phyloP scores from a whole-genome alignment of 2,797 vertebrate species.

The Enteromius anoplus region DNA sequence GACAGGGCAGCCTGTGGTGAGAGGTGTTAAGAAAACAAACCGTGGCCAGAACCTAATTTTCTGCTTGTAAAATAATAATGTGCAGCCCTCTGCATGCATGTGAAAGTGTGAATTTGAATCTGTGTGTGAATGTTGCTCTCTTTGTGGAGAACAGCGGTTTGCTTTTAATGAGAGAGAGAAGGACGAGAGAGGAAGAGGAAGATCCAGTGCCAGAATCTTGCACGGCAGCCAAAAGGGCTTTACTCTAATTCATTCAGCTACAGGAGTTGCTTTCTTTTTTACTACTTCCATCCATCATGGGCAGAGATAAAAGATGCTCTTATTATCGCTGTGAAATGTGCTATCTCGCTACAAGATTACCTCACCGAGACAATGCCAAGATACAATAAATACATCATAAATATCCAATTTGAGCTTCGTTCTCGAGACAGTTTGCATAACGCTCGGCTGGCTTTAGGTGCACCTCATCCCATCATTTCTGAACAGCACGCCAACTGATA shows the following conservation, averaged over 20 bases:
- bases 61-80: slow-evolving; percentile 37
- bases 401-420: slow-evolving; percentile 41
- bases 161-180: slow-evolving; percentile 41
- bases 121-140: slow-evolving; percentile 32
- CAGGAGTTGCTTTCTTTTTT: slow-evolving; percentile 56
- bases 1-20: slow-evolving; percentile 36
- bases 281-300: slow-evolving; percentile 65
- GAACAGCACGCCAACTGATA: slow-evolving; percentile 56
- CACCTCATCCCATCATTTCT: slow-evolving; percentile 50
- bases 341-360: slow-evolving; percentile 59
- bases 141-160: slow-evolving; percentile 44
- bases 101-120: slow-evolving; percentile 41
- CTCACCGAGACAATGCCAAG: slow-evolving; percentile 41
- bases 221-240: slow-evolving; percentile 58
- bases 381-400: slow-evolving; percentile 40
- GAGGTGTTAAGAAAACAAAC: slow-evolving; percentile 36
- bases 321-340: slow-evolving; percentile 62
- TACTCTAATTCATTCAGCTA: slow-evolving; percentile 64
- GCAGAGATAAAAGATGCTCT: slow-evolving; percentile 58
- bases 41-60: slow-evolving; percentile 35
- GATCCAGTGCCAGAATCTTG: slow-evolving; percentile 55
- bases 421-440: slow-evolving; percentile 34
- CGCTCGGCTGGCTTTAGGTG: slow-evolving; percentile 46
- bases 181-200: slow-evolving; percentile 40
- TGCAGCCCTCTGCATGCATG: slow-evolving; percentile 36